phyloP scores from a whole-genome alignment of 2,113 vertebrate species.

The Kryptolebias marmoratus region DNA sequence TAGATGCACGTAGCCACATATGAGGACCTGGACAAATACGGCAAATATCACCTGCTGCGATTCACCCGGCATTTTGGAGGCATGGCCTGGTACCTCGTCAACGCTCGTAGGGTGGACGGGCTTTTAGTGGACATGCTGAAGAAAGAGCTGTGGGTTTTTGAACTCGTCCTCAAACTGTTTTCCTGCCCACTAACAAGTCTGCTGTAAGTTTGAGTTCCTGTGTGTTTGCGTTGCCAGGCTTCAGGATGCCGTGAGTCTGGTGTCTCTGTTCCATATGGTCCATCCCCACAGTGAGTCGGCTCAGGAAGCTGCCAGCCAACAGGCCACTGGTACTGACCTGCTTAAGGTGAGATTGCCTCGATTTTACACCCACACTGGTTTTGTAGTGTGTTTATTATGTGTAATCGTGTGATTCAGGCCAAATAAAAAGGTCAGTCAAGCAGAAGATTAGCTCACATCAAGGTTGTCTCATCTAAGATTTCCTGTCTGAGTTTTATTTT shows the following conservation, averaged over 20 bases:
- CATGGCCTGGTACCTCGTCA: conserved; percentile 90
- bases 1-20: conserved; percentile 88
- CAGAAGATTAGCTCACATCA: conserved; percentile 32
- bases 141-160: conserved; percentile 87
- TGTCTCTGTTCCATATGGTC: conserved; percentile 88
- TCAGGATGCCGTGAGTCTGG: conserved; percentile 85
- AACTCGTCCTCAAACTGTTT: background rate
- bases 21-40: conserved; percentile 87
- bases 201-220: background rate
- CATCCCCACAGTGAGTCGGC: conserved; percentile 90
- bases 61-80: conserved; percentile 94
- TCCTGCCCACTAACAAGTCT: background rate
- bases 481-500: conserved; percentile 6
- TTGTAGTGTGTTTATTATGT: background rate
- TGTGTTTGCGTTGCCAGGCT: conserved; percentile 74
- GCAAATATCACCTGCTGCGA: conserved; percentile 88
- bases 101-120: conserved; percentile 85
- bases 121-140: conserved; percentile 92
- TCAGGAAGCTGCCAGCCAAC: conserved; percentile 78
- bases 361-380: background rate
- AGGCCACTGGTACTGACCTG: conserved; percentile 83
- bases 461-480: conserved; percentile 31
- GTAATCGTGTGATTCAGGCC: conserved; percentile 23
- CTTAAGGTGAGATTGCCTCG: conserved; percentile 84
- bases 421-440: conserved; percentile 21